phyloP scores from a whole-genome alignment of 2,797 vertebrate species.

The Perodicticus potto region DNA sequence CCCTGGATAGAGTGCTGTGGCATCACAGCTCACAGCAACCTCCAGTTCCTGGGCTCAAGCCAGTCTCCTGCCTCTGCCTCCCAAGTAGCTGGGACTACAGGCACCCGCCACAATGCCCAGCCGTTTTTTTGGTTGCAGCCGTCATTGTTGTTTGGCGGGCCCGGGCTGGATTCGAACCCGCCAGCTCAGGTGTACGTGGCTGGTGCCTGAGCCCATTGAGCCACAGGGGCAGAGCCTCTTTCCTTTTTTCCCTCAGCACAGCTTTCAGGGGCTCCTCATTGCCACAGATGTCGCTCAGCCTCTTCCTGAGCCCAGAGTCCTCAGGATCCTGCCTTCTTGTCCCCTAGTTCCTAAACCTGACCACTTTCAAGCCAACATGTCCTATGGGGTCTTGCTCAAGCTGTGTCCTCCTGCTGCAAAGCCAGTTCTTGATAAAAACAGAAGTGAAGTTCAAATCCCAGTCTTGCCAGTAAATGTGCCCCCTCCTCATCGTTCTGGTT shows the following conservation, averaged over 20 bases:
- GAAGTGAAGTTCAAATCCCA: neutral
- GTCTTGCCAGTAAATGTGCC: accelerated
- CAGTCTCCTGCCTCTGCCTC: no score
- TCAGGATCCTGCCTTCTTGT: neutral
- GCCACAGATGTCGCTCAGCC: neutral
- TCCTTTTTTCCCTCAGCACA: neutral
- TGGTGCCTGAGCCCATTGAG: no score
- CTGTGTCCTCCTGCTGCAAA: neutral
- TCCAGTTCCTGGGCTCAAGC: no score
- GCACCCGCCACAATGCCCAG: no score
- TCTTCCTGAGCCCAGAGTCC: neutral
- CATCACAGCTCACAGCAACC: no score
- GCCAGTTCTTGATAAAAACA: neutral
- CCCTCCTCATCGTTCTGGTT: neutral
- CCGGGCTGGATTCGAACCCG: no score
- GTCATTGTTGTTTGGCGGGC: no score
- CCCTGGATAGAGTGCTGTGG: no score
- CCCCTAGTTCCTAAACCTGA: neutral
- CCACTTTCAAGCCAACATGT: neutral
- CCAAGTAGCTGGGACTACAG: no score
- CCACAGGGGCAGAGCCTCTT: no score
- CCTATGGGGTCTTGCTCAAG: neutral
- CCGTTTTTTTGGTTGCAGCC: no score
- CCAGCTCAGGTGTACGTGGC: no score
- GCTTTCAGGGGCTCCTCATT: neutral